Conservation (phyloP, 2,888 invertebrate species). For the Pseudanteris insignis region DNA sequence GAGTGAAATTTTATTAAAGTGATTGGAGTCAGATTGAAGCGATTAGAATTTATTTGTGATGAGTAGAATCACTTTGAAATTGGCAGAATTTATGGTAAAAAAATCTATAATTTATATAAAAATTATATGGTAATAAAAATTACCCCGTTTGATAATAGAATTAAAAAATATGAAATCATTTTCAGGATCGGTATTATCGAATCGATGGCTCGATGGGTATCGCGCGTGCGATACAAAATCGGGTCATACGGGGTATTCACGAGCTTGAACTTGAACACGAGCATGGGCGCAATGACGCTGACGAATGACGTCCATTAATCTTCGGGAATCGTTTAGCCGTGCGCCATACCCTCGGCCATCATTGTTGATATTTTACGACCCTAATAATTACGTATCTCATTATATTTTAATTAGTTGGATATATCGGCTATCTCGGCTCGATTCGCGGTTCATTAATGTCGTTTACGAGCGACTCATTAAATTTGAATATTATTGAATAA, state of each 20-base stretch:
- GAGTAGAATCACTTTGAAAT: too few relatives aligned
- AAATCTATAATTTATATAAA: too few relatives aligned
- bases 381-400: slow-evolving; percentile 62
- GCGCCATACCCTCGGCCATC: slow-evolving; percentile 30
- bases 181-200: too few relatives aligned
- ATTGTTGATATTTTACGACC: slow-evolving; percentile 54
- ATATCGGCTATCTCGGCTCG: slow-evolving; percentile 47
- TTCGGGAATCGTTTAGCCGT: slow-evolving; percentile 34
- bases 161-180: too few relatives aligned
- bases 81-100: too few relatives aligned
- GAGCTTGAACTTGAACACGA: slow-evolving; percentile 20
- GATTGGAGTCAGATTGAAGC: too few relatives aligned
- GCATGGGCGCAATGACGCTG: slow-evolving; percentile 46
- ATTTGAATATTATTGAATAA: slow-evolving; percentile 61
- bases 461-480: slow-evolving; percentile 60
- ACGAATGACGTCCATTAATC: slow-evolving; percentile 51
- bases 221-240: slow-evolving; percentile 2
- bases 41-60: too few relatives aligned
- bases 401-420: slow-evolving; percentile 63
- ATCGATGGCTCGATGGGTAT: too few relatives aligned
- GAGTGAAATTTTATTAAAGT: too few relatives aligned
- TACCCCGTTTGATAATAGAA: too few relatives aligned
- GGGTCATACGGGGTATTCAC: slow-evolving; percentile 32
- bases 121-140: too few relatives aligned
- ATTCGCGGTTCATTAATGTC: slow-evolving; percentile 58